Evolutionary conservation across 2,888 invertebrate species (phyloP).

Genomic region (Meghimatium bilineatum): DNA sequence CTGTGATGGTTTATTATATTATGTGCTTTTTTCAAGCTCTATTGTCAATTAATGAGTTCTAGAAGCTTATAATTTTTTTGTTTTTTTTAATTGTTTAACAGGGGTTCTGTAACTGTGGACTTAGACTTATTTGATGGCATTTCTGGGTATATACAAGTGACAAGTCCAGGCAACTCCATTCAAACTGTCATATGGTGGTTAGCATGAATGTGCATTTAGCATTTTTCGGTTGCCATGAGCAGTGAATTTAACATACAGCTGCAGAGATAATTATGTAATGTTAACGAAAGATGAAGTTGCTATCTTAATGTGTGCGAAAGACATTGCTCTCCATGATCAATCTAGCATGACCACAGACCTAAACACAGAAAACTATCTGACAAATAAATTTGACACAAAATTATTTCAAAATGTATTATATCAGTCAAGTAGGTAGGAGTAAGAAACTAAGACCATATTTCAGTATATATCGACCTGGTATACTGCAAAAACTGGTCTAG

Average conservation of each 20-base stretch:
- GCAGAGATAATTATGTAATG: not conserved
- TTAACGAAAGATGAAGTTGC: not conserved
- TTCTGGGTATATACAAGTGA: constrained; percentile 30
- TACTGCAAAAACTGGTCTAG: no score
- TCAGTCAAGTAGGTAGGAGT: no score
- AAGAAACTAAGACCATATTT: no score
- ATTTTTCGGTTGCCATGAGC: not conserved
- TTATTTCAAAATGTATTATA: no score
- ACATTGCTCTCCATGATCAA: not conserved
- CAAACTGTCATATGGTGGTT: constrained; percentile 47
- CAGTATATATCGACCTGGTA: not conserved
- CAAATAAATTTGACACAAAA: not conserved
- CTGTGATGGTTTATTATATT: no score
- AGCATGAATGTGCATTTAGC: not conserved
- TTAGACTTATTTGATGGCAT: constrained; percentile 30
- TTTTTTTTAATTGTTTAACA: no score
- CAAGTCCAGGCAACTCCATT: constrained; percentile 38
- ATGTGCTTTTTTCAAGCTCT: no score
- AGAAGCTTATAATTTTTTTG: no score
- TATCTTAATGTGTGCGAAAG: not conserved
- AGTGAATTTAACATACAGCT: not conserved
- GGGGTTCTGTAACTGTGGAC: constrained; percentile 27
- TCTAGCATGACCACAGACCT: not conserved
- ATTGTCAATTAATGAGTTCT: no score
- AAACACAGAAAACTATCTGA: not conserved